Evolutionary conservation across 2,888 invertebrate species (phyloP), one percentile per base, ranked within the genome.

Genomic region (Poecilus cupreus): DNA sequence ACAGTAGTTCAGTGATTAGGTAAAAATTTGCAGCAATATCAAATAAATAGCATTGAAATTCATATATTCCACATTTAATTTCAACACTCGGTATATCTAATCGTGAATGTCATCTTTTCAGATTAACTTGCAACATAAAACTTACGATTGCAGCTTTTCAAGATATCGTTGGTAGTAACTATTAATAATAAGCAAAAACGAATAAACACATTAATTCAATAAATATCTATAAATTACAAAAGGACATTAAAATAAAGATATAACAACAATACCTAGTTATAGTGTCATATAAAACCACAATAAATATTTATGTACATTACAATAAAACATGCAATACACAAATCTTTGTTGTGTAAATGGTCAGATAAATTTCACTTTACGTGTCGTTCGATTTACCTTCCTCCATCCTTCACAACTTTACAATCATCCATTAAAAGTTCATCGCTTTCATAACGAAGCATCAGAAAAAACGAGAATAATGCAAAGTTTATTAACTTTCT

Each of bases 281-380:
- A 46, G 32, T 72, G 72, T 72, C 43, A 72, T 72, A 43, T 22
- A 43, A 46, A 72, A 13, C 43, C n/a, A 46, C 46, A 72, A 46
- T 72, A 24, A 46, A 72, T 72, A 72, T 72, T 72, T 72, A 72
- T 60, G 60, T 26, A 22, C 13, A 60, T 43, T 72, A 24, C 72
- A 72, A 72, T 72, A 72, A 72, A 72, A 46, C 72, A 72, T 43
- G 72, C 72, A 24, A 72, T 22, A 43, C 26, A 43, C 43, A 46
- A 43, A 60, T 60, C 72, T 24, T 46, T 72, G 72, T 72, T 46
- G 22, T 46, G 43, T 46, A 46, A 72, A 72, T 72, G 43, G 46
- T 22, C 10, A 72, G 46, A 72, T 60, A 60, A 60, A 60, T 72
- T 72, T 68, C 26, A 72, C 39, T 70, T 60, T 46, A 46, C 51